Base-by-base conservation (phyloP, 2,888 invertebrate species). In the Limnephilus marmoratus region DNA sequence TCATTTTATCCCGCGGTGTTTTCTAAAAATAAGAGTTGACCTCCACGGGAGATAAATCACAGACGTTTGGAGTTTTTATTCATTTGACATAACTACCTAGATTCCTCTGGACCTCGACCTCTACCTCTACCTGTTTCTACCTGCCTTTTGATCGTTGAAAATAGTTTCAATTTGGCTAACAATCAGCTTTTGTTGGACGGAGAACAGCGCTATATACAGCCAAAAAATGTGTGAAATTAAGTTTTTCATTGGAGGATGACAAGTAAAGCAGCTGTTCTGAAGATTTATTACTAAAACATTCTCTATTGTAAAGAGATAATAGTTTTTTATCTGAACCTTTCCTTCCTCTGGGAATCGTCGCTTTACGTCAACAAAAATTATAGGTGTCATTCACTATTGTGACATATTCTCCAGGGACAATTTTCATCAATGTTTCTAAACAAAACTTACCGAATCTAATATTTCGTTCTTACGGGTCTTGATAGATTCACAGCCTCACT, bases 1-100 rank as follows among this genome's bases (percentile, higher is more conserved):
- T 90, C 85, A 80, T 85, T 85, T 86, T 86, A 86, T 37, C 68
- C 68, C 41, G n/a, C n/a, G 49, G n/a, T 45, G 15, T 45, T 86
- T 68, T 24, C 68, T n/a, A 9, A 68, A 68, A 68, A 68, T 68
- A 68, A 24, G 68, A 24, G 24, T 24, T 68, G 68, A 68, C 68
- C 68, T 68, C n/a, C 29, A 45, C 86, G 29, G 2, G 12, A 29
- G 24, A 37, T 37, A 86, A 37, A 86, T 68, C 68, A 68, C n/a
- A n/a, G 68, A n/a, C 68, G 7, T 68, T 53, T 53, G 53, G 5
- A 24, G n/a, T 24, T 68, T 68, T 68, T 68, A n/a, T n/a, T 68
- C n/a, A 68, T 68, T 68, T 68, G 9, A 24, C 68, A n/a, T n/a
- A 68, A 24, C 68, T 68, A 68, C 68, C 68, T 68, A 37, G 37